Conservation (phyloP, 2,113 vertebrate species). For the Montifringilla adamsi region DNA sequence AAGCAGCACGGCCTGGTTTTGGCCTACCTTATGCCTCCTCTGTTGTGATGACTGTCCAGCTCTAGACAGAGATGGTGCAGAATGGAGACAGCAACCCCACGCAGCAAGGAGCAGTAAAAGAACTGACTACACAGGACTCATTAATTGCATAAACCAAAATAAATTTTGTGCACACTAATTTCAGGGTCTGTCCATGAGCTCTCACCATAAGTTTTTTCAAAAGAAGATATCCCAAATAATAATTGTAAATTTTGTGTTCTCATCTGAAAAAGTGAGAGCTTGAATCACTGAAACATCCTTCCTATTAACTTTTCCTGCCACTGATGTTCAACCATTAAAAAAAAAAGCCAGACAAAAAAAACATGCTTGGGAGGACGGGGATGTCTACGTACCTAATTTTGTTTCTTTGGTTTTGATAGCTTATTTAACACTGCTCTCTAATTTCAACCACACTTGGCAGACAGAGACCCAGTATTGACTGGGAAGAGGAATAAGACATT, state of each 20-base stretch:
- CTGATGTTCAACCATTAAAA: background rate
- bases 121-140: background rate
- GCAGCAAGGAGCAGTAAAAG: background rate
- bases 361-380: background rate
- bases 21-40: background rate
- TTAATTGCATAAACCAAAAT: rapidly evolving
- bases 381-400: background rate
- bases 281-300: background rate
- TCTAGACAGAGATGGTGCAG: background rate
- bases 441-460: background rate
- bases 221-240: background rate
- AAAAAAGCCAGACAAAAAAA: background rate
- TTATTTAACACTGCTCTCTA: background rate
- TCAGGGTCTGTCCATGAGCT: background rate
- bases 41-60: background rate
- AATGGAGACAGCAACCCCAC: background rate
- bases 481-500: background rate
- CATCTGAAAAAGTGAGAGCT: background rate
- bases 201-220: background rate
- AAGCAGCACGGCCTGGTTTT: background rate
- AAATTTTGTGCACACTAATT: background rate
- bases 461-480: background rate
- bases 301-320: background rate
- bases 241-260: background rate
- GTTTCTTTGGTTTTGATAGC: background rate